Base-by-base conservation (phyloP, 2,797 vertebrate species). In the Tarsius wallacei region DNA sequence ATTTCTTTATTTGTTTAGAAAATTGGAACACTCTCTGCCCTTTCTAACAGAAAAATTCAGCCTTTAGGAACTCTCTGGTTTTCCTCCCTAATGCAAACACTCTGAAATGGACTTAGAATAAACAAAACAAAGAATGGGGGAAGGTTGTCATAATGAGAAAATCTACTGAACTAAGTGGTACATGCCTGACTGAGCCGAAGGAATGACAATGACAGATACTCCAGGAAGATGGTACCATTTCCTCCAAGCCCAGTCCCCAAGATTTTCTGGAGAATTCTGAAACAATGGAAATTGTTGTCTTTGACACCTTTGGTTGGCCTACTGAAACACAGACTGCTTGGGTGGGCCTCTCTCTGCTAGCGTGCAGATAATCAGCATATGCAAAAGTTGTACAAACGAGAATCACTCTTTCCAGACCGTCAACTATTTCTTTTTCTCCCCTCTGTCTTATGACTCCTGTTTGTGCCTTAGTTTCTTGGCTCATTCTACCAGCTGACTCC, bases 401-500 rank as follows among this genome's bases (percentile, higher is more conserved):
- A 33, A 86, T 92, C 63, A 70, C 26, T 59, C 26, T 26, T 81
- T 82, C 28, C 87, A 84, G 68, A 57, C 71, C 83, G 91, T 90
- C 53, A 21, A 42, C 42, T 42, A 42, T 42, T 93, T 91, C 19
- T 1, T 96, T 94, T 76, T 87, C 83, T 85, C 64, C 87, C 49
- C 83, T 91, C 33, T 70, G 19, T 74, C 59, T 93, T 82, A 63
- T 14, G 26, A 91, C 26, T 91, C 63, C 57, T 66, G 26, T 74
- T 93, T 94, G 91, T 74, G 17, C 70, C 74, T 94, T 91, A 22
- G 10, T 66, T 93, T 93, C 42, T 74, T 94, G 90, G 33, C 59
- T 94, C 49, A 66, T 11, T 83, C 86, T 82, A 89, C 73, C 87
- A 94, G 78, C 17, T 26, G 63, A 94, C 10, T 97, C 76, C 76